A percentile compares a stretch with the other conserved stretches of the same genome.
Conservation (phyloP, 1,140 invertebrate species). For the Drosophila bipectinata region DNA sequence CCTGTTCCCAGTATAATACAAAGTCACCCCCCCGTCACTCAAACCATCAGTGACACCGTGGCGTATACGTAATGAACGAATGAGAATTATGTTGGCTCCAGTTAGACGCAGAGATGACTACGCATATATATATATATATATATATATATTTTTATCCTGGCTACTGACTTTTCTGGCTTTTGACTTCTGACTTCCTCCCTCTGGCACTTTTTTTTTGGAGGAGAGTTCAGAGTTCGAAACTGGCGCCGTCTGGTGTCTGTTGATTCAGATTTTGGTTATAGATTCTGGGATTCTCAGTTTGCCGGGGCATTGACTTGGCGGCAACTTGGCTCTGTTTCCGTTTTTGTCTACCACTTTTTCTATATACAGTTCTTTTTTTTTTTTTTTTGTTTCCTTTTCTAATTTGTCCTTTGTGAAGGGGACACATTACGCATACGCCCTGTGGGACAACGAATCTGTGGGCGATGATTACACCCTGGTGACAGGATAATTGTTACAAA, state of each 20-base stretch:
- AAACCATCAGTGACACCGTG: neutral
- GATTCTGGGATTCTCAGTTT: constrained; percentile 41
- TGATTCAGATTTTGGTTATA: constrained; percentile 50
- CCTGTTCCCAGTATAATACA: neutral
- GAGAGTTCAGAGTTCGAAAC: constrained; percentile 8
- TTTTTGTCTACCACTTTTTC: constrained; percentile 24
- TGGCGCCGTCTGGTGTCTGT: constrained; percentile 51
- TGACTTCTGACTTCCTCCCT: constrained; percentile 5
- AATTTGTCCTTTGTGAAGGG: neutral
- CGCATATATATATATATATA: constrained; percentile 61
- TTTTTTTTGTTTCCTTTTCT: neutral
- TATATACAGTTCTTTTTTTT: neutral
- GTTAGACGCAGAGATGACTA: constrained; percentile 75
- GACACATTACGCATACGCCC: constrained; percentile 64
- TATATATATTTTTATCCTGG: constrained; percentile 8
- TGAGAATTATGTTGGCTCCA: constrained; percentile 73
- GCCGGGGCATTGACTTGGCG: constrained; percentile 48
- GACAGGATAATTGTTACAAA: neutral
- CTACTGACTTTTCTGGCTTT: neutral
- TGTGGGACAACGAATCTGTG: constrained; percentile 19
- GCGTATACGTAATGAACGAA: constrained; percentile 31
- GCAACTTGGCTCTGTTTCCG: constrained; percentile 45
- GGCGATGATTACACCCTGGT: constrained; percentile 18
- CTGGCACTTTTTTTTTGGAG: constrained; percentile 1
- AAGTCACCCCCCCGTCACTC: too few relatives aligned